Evolutionary conservation across 92 coral and sea anemone genomes (phyloP).

Genomic region (Hydrozoanthus gracilis): DNA sequence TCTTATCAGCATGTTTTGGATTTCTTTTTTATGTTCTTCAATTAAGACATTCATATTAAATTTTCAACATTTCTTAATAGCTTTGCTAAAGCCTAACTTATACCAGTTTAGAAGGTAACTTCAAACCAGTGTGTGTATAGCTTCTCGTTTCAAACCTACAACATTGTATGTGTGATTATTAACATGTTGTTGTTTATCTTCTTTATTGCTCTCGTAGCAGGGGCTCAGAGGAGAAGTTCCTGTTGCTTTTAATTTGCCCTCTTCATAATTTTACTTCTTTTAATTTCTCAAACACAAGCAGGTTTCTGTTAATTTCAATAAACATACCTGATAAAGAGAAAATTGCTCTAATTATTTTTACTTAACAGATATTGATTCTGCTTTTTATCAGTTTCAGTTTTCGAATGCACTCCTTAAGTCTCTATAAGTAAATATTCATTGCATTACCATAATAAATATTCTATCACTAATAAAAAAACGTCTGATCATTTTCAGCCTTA

Average conservation of each 20-base stretch:
- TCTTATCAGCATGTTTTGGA: too few relatives aligned
- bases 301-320: neutral
- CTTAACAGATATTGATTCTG: neutral
- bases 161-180: too few relatives aligned
- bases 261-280: neutral
- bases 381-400: neutral
- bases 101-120: too few relatives aligned
- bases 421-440: slow-evolving; percentile 1
- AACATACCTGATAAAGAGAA: neutral
- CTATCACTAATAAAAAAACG: neutral
- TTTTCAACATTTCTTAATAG: too few relatives aligned
- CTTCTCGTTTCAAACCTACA: too few relatives aligned
- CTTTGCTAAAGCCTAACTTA: too few relatives aligned
- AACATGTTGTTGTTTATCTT: too few relatives aligned
- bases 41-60: too few relatives aligned
- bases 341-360: neutral
- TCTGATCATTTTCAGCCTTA: neutral
- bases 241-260: slow-evolving; percentile 1
- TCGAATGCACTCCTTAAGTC: neutral
- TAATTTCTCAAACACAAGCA: neutral
- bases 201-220: slow-evolving; percentile 11
- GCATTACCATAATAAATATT: neutral
- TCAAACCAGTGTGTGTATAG: too few relatives aligned
- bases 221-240: neutral
- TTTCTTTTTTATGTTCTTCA: too few relatives aligned